Conservation (phyloP, 2,113 vertebrate genomes). For the Phaetusa simplex region DNA sequence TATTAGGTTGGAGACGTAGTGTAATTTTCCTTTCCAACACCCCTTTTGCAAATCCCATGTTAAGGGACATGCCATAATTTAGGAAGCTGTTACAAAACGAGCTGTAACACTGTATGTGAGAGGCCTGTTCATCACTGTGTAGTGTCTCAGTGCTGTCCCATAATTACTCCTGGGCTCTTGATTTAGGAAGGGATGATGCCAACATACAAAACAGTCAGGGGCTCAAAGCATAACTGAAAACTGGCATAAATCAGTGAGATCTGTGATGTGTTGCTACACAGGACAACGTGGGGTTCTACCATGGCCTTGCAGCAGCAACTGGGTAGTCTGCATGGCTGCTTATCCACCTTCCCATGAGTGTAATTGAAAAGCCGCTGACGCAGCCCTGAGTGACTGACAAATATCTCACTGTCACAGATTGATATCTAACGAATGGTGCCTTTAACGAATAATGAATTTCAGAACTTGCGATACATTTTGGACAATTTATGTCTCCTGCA, state of each 20-base stretch:
- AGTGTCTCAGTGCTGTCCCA: neutral
- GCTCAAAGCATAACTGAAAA: neutral
- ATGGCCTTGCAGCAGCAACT: neutral
- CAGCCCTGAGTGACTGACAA: neutral
- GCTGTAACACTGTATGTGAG: neutral
- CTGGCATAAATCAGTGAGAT: neutral
- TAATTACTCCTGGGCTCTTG: neutral
- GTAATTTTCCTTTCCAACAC: neutral
- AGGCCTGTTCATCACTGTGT: neutral
- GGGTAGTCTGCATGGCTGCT: rapidly evolving
- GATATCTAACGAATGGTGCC: neutral
- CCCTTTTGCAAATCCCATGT: neutral
- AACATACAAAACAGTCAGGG: neutral
- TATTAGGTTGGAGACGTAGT: neutral
- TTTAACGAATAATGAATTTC: neutral
- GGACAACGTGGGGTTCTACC: neutral
- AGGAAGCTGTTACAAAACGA: neutral
- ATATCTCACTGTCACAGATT: neutral
- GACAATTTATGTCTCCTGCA: neutral
- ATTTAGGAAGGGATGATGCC: neutral
- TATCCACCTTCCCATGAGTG: neutral
- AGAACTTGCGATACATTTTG: neutral
- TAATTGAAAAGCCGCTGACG: neutral
- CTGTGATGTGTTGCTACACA: neutral
- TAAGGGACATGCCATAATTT: neutral